phyloP scores from a whole-genome alignment of 2,888 invertebrate species.

The Andrena trimmerana region DNA sequence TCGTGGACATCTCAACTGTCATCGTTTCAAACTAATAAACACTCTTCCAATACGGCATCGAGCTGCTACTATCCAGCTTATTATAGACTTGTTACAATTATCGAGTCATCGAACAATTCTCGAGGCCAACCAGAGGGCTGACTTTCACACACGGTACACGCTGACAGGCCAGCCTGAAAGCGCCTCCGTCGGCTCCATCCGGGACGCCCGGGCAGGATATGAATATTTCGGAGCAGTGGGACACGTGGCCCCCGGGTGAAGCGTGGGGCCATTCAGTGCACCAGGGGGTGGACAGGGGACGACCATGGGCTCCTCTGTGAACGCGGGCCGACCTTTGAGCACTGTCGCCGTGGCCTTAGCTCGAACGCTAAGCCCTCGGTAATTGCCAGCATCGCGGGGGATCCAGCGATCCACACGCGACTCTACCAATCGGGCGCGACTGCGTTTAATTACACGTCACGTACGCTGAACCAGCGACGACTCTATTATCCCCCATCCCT shows the following conservation, averaged over 20 bases:
- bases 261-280: slow-evolving; percentile 60
- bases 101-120: too few relatives aligned
- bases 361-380: slow-evolving; percentile 79
- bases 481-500: slow-evolving; percentile 62
- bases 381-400: slow-evolving; percentile 84
- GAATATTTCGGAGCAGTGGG: slow-evolving; percentile 79
- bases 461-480: slow-evolving; percentile 61
- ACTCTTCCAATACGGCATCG: too few relatives aligned
- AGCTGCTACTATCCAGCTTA: too few relatives aligned
- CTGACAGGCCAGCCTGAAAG: not conserved
- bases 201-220: slow-evolving; percentile 63
- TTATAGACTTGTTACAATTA: too few relatives aligned
- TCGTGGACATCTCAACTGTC: slow-evolving; percentile 20
- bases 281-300: slow-evolving; percentile 70
- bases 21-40: not conserved
- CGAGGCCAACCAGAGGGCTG: too few relatives aligned
- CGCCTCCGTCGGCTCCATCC: not conserved
- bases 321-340: slow-evolving; percentile 72
- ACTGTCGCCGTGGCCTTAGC: slow-evolving; percentile 43
- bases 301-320: slow-evolving; percentile 68
- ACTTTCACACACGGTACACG: slow-evolving; percentile 8
- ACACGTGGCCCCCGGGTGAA: slow-evolving; percentile 80
- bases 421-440: slow-evolving; percentile 74
- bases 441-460: slow-evolving; percentile 84
- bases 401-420: slow-evolving; percentile 82